phyloP scores from a whole-genome alignment of 1,140 invertebrate genomes.

The Armadillidium nasatum region DNA sequence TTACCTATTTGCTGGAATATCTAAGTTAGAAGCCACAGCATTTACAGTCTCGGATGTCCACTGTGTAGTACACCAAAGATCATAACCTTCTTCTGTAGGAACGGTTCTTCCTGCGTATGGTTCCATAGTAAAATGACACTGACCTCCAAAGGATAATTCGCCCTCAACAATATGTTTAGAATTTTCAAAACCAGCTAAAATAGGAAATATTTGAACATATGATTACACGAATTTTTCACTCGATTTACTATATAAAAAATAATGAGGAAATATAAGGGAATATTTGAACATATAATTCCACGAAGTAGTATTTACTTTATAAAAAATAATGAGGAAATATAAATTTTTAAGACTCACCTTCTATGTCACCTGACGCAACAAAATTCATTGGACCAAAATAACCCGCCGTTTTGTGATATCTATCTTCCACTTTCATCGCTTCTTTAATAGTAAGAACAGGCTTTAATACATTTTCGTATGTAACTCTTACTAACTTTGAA shows the following conservation, averaged over 20 bases:
- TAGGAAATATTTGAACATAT: too few relatives aligned
- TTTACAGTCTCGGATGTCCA: conserved; percentile 62
- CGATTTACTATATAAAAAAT: too few relatives aligned
- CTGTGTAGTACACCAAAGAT: conserved; percentile 53
- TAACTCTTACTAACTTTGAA: conserved; percentile 50
- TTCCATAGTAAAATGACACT: conserved; percentile 53
- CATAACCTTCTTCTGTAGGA: conserved; percentile 50
- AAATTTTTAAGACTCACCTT: too few relatives aligned
- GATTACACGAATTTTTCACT: too few relatives aligned
- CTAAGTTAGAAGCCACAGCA: conserved; percentile 58
- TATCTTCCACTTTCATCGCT: conserved; percentile 49
- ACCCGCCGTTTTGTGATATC: not conserved
- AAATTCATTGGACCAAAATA: too few relatives aligned
- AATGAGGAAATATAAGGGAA: too few relatives aligned
- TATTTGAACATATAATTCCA: too few relatives aligned
- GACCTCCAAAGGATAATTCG: conserved; percentile 49
- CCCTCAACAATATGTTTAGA: conserved; percentile 46
- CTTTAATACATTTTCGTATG: conserved; percentile 48
- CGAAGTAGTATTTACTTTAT: too few relatives aligned
- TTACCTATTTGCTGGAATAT: conserved; percentile 51
- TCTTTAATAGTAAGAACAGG: conserved; percentile 53
- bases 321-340: too few relatives aligned
- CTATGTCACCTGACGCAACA: too few relatives aligned
- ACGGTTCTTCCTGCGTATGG: conserved; percentile 48
- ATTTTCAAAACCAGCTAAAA: too few relatives aligned